phyloP scores from a whole-genome alignment of 2,797 vertebrate species.

The Gallirallus australis region DNA sequence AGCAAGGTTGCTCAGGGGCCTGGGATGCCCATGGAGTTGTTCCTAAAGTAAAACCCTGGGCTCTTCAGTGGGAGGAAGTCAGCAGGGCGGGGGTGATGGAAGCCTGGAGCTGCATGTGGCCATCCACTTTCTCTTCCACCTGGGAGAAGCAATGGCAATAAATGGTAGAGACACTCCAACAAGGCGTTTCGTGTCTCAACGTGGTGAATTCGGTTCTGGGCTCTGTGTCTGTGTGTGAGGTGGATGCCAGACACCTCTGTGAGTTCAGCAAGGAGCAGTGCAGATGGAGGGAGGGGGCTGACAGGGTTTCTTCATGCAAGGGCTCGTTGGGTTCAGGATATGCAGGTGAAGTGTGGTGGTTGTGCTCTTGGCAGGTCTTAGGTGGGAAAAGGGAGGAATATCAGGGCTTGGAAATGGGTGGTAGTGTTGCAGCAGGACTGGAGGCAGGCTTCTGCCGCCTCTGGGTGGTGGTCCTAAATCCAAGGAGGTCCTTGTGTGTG shows the following conservation, averaged over 20 bases:
- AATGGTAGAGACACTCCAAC: rapidly evolving
- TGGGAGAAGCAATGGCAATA: neutral
- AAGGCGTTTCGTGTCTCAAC: neutral
- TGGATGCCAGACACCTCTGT: neutral
- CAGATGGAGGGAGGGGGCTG: neutral
- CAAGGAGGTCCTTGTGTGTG: neutral
- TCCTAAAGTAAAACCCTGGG: neutral
- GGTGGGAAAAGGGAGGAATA: neutral
- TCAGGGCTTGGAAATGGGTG: neutral
- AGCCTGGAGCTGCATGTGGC: neutral
- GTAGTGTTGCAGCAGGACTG: neutral
- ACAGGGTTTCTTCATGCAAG: neutral
- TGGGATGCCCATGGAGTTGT: neutral
- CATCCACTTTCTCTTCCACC: neutral
- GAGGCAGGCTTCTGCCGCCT: neutral
- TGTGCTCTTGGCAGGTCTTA: neutral
- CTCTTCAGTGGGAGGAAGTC: neutral
- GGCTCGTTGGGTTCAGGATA: neutral
- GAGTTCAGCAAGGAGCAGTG: neutral
- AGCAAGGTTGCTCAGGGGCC: neutral
- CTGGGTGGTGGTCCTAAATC: neutral
- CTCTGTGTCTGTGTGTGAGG: rapidly evolving
- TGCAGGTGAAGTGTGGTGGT: rapidly evolving
- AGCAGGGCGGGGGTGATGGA: neutral
- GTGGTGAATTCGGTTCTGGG: neutral